Evolutionary conservation across 1,140 invertebrate species (phyloP).

Genomic region (Drosophila azteca): DNA sequence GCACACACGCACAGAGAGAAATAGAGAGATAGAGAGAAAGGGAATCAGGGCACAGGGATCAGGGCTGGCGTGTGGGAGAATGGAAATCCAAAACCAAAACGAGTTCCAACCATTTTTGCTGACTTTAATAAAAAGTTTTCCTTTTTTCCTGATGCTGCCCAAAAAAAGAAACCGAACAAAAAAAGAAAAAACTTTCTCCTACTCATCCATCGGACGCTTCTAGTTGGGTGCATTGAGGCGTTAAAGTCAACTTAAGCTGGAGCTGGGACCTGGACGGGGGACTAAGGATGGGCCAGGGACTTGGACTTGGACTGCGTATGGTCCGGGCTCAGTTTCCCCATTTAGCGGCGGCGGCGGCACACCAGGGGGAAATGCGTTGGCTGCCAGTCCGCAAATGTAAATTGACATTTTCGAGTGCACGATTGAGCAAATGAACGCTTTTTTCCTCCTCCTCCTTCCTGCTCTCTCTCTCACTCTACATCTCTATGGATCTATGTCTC

Average conservation of each 20-base stretch:
- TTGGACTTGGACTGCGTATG: neutral
- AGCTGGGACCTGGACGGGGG: conserved; percentile 2
- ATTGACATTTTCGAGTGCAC: conserved; percentile 82
- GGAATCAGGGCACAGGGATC: conserved; percentile 5
- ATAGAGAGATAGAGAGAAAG: neutral
- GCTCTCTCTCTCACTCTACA: neutral
- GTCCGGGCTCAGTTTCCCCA: conserved; percentile 35
- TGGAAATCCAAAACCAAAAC: conserved; percentile 55
- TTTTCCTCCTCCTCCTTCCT: conserved; percentile 30
- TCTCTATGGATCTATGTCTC: conserved; percentile 1
- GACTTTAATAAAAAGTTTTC: conserved; percentile 77
- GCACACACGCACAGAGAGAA: conserved; percentile 20
- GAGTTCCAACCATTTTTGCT: conserved; percentile 54
- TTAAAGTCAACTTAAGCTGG: conserved; percentile 80
- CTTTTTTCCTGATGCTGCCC: conserved; percentile 33
- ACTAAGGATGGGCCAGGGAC: neutral
- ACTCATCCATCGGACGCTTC: conserved; percentile 27
- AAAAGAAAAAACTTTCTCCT: conserved; percentile 65
- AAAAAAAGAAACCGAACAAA: conserved; percentile 1
- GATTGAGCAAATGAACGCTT: conserved; percentile 80
- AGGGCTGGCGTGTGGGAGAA: conserved; percentile 5
- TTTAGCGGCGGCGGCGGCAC: conserved; percentile 6
- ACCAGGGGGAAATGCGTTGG: conserved; percentile 49
- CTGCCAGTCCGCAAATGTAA: conserved; percentile 73
- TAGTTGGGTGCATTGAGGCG: conserved; percentile 74